Evolutionary conservation across 2,888 invertebrate species (phyloP).

Genomic region (Monopis laevigella): DNA sequence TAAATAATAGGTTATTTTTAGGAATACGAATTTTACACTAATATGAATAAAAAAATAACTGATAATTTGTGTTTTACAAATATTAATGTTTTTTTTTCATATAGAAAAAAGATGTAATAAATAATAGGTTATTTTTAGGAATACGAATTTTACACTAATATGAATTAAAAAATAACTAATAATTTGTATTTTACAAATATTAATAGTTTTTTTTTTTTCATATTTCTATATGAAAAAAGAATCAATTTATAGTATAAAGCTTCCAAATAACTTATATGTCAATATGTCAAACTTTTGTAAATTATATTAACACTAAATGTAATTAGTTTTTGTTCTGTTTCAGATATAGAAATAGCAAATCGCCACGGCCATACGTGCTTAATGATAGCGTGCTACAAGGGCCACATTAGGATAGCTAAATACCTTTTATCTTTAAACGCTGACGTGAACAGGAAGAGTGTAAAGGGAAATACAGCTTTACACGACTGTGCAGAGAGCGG

Average conservation of each 20-base stretch:
- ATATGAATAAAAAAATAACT: no score
- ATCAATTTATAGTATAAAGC: no score
- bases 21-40: no score
- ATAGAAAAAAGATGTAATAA: no score
- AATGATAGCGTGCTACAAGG: slow-evolving; percentile 98
- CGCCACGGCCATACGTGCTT: slow-evolving; percentile 95
- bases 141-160: no score
- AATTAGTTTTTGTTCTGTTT: slow-evolving; percentile 23
- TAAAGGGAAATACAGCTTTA: slow-evolving; percentile 94
- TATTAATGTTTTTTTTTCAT: no score
- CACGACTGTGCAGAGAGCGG: slow-evolving; percentile 98
- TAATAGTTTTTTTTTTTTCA: background rate
- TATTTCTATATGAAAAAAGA: background rate
- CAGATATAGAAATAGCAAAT: slow-evolving; percentile 96
- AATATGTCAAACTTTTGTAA: background rate
- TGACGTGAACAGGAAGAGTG: slow-evolving; percentile 91
- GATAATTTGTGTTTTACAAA: no score
- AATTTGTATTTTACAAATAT: background rate
- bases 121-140: no score
- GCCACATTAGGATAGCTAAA: slow-evolving; percentile 90
- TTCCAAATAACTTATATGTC: background rate
- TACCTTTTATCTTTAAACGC: slow-evolving; percentile 88
- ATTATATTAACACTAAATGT: background rate
- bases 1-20: no score
- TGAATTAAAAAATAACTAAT: no score